These are phyloP conservation scores for Sebastiscus tertius DNA, from an alignment of 2,797 vertebrate genomes.

Conservation along the genomic window DNA sequence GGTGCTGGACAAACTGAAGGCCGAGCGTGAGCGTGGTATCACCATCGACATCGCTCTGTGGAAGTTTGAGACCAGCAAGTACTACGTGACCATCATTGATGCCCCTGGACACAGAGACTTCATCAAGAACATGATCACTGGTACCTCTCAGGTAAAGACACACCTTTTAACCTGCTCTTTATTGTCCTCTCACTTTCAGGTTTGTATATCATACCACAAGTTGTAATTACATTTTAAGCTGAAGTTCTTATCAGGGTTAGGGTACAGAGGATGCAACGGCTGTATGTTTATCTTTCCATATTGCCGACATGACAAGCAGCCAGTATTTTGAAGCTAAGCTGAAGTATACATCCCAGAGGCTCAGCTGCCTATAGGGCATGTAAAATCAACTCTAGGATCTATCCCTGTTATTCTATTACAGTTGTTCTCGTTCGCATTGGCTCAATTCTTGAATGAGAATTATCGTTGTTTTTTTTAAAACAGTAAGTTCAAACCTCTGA, in stretches of 20 bases:
- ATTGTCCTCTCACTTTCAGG: neutral
- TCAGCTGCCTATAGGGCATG: neutral
- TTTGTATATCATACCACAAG: neutral
- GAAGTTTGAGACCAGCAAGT: conserved; percentile 85
- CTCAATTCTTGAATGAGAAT: too few species aligned
- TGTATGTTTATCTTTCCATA: too few species aligned
- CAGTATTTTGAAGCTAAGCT: neutral
- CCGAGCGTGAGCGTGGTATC: conserved; percentile 86
- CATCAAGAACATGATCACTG: conserved; percentile 91
- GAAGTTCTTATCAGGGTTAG: too few species aligned
- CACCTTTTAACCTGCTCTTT: neutral
- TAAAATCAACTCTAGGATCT: neutral
- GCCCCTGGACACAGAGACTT: conserved; percentile 88
- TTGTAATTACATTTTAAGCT: neutral
- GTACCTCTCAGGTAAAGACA: conserved; percentile 83
- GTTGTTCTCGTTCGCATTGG: too few species aligned
- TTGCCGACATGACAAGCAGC: too few species aligned
- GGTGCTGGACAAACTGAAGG: conserved; percentile 89
- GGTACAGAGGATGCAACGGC: too few species aligned
- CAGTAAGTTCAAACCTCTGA: too few species aligned
- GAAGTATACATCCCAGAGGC: neutral
- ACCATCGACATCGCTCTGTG: conserved; percentile 88
- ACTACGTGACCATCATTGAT: conserved; percentile 87
- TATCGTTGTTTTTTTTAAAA: too few species aligned
- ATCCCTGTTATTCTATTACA: too few species aligned